phyloP scores from a whole-genome alignment of 2,888 invertebrate species.

The Mellilla xanthometata region DNA sequence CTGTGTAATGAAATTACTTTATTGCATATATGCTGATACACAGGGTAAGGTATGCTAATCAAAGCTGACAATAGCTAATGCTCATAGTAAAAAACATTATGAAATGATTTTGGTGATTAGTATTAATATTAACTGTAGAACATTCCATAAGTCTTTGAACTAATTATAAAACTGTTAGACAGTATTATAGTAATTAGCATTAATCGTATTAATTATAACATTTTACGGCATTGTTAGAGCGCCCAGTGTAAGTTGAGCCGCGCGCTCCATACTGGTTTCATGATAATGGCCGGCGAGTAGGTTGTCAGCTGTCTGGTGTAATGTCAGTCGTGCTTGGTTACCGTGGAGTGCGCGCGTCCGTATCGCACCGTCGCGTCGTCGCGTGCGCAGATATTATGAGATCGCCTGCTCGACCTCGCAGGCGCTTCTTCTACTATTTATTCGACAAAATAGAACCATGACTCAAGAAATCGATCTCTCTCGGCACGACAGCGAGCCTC shows the following conservation, averaged over 20 bases:
- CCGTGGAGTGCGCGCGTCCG: constrained; percentile 58
- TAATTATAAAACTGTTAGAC: constrained; percentile 4
- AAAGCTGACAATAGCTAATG: too few relatives aligned
- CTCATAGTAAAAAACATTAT: too few relatives aligned
- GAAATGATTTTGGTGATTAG: too few relatives aligned
- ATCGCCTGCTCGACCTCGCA: constrained; percentile 51
- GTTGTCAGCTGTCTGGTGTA: constrained; percentile 37
- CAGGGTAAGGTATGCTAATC: too few relatives aligned
- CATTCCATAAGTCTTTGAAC: not conserved
- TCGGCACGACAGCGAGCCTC: constrained; percentile 57
- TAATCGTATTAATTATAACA: constrained; percentile 18
- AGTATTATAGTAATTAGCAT: constrained; percentile 8
- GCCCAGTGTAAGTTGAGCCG: constrained; percentile 33
- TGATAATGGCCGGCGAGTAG: constrained; percentile 29
- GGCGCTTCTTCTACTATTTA: constrained; percentile 57
- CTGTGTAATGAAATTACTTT: too few relatives aligned
- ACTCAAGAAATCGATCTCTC: constrained; percentile 66
- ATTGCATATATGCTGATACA: too few relatives aligned
- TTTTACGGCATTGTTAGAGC: constrained; percentile 26
- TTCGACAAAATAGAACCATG: constrained; percentile 54
- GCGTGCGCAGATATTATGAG: constrained; percentile 61
- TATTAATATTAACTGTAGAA: too few relatives aligned
- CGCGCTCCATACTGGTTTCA: constrained; percentile 33
- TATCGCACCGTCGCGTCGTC: constrained; percentile 45
- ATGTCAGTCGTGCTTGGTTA: constrained; percentile 61